Evolutionary conservation across 2,888 invertebrate species (phyloP).

Genomic region (Drosophila greeni): DNA sequence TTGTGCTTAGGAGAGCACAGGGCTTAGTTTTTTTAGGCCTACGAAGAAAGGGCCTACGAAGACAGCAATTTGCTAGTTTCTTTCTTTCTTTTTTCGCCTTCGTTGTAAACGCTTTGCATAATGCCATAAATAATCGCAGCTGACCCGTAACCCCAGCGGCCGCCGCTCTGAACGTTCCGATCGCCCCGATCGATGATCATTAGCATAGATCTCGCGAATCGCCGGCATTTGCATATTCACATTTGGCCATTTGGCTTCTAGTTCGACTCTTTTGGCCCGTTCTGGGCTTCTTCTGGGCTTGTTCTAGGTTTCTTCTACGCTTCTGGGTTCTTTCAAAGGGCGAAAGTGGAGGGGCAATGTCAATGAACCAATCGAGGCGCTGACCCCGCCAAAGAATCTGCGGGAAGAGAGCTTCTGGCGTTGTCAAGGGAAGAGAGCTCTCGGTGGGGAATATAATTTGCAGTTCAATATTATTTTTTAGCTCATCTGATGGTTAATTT

Average conservation of each 20-base stretch:
- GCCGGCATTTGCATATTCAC: constrained; percentile 63
- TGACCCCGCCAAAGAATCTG: constrained; percentile 5
- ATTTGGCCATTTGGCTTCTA: constrained; percentile 2
- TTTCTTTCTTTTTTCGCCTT: not conserved
- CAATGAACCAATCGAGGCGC: constrained; percentile 51
- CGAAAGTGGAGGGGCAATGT: constrained; percentile 60
- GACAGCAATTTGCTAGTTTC: not conserved
- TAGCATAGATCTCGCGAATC: constrained; percentile 41
- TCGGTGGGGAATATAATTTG: not conserved
- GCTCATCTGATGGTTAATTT: not conserved
- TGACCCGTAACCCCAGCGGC: constrained; percentile 47
- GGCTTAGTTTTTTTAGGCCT: not conserved
- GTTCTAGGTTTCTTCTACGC: not conserved
- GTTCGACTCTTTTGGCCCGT: not conserved
- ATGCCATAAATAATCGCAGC: constrained; percentile 62
- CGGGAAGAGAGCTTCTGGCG: not conserved
- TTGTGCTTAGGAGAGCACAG: too few relatives aligned
- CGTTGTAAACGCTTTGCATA: constrained; percentile 63
- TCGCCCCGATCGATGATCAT: constrained; percentile 18
- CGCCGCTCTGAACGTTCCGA: constrained; percentile 11
- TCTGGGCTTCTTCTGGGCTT: not conserved
- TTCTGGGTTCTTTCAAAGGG: constrained; percentile 45
- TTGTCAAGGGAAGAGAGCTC: constrained; percentile 1
- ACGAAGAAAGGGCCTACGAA: constrained; percentile 21
- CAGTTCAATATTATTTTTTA: not conserved